These are phyloP conservation scores for Struthidea cinerea DNA, from an alignment of 2,113 vertebrate genomes.

Conservation along the genomic window DNA sequence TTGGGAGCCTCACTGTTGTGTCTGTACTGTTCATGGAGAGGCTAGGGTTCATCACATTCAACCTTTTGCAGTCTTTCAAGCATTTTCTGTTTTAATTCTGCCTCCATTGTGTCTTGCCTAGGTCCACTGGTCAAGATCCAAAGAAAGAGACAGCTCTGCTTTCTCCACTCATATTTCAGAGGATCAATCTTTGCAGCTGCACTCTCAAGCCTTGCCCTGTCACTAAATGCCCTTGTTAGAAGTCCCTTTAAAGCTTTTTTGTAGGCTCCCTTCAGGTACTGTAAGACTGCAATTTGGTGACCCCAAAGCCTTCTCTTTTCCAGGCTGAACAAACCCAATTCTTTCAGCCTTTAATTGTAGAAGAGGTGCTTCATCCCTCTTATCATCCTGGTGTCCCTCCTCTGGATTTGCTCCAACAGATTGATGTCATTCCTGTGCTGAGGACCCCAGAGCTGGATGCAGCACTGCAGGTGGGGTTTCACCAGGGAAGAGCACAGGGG, in stretches of 20 bases:
- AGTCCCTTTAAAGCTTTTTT: not conserved
- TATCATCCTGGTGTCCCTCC: not conserved
- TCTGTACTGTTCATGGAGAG: not conserved
- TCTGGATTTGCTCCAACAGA: not conserved
- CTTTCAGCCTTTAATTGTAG: not conserved
- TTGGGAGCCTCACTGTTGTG: not conserved
- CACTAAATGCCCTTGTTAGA: not conserved
- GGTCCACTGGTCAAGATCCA: not conserved
- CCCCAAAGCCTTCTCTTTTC: not conserved
- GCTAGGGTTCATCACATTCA: not conserved
- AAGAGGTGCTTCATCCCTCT: not conserved
- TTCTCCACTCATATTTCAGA: not conserved
- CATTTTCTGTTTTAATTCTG: not conserved
- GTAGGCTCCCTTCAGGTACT: not conserved
- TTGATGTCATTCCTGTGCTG: accelerated
- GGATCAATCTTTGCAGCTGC: not conserved
- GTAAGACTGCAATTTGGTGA: not conserved
- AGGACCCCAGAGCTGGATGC: accelerated
- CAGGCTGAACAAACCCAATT: not conserved
- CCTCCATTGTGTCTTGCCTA: not conserved
- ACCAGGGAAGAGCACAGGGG: not conserved
- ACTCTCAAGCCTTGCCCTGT: not conserved
- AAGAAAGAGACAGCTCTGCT: not conserved
- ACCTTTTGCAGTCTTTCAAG: not conserved
- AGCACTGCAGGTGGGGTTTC: not conserved